phyloP scores from a whole-genome alignment of 1,140 invertebrate genomes.

The Papilio helenus region DNA sequence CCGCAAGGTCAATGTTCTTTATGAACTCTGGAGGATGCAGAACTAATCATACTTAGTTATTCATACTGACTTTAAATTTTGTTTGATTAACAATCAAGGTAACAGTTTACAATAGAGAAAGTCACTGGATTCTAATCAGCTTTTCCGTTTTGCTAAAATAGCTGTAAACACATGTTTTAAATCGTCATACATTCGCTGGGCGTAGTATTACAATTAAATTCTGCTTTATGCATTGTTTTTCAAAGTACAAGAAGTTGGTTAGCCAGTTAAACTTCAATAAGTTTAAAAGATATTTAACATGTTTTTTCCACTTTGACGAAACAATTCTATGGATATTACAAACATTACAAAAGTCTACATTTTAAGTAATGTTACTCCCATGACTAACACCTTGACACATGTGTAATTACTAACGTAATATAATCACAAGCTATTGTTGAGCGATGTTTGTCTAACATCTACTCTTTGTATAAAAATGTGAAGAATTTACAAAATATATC shows the following conservation, averaged over 20 bases:
- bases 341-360: not conserved
- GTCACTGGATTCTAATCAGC: too few species aligned
- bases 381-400: conserved; percentile 6
- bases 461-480: not conserved
- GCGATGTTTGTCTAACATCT: not conserved
- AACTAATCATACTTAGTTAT: not conserved
- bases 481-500: not conserved
- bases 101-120: too few species aligned
- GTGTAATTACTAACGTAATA: not conserved
- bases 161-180: not conserved
- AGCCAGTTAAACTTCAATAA: too few species aligned
- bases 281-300: not conserved
- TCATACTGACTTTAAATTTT: not conserved
- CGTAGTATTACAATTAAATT: not conserved
- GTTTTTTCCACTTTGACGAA: not conserved
- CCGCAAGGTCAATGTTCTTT: conserved; percentile 33
- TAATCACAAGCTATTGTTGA: not conserved
- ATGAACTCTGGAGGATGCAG: conserved; percentile 13
- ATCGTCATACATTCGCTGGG: not conserved
- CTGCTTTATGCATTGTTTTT: not conserved
- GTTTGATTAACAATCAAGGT: too few species aligned
- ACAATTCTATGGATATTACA: not conserved
- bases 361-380: not conserved
- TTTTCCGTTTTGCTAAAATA: not conserved
- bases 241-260: too few species aligned